phyloP scores from a whole-genome alignment of 2,113 vertebrate genomes.

The Geothlypis trichas region DNA sequence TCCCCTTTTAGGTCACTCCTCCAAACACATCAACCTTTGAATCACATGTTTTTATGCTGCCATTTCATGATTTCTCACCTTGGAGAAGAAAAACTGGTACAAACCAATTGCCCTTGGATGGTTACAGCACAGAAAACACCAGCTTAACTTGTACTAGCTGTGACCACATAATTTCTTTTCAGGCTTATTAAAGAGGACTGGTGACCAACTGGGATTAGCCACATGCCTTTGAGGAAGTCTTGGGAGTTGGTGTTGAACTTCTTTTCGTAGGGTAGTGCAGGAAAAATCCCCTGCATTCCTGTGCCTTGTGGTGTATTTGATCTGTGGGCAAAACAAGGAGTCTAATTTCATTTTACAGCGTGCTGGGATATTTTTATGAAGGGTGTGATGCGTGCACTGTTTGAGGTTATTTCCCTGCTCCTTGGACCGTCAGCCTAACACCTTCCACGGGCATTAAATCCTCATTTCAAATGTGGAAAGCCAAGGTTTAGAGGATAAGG shows the following conservation, averaged over 20 bases:
- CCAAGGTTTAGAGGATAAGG: not conserved
- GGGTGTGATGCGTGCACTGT: not conserved
- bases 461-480: not conserved
- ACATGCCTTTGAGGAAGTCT: constrained; percentile 29
- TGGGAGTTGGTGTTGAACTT: not conserved
- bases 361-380: constrained; percentile 45
- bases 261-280: not conserved
- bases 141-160: not conserved
- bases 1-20: not conserved
- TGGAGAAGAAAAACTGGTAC: not conserved
- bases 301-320: constrained; percentile 39
- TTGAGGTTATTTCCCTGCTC: not conserved
- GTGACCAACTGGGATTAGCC: not conserved
- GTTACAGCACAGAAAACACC: not conserved
- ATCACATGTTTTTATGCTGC: not conserved
- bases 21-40: not conserved
- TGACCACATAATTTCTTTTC: not conserved
- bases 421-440: constrained; percentile 3
- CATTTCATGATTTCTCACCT: not conserved
- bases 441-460: constrained; percentile 10
- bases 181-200: constrained; percentile 16
- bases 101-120: not conserved
- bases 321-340: constrained; percentile 25
- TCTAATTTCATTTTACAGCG: constrained; percentile 36
- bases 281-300: constrained; percentile 40